Conservation (phyloP, 2,888 invertebrate species). For the Chorisops tibialis region DNA sequence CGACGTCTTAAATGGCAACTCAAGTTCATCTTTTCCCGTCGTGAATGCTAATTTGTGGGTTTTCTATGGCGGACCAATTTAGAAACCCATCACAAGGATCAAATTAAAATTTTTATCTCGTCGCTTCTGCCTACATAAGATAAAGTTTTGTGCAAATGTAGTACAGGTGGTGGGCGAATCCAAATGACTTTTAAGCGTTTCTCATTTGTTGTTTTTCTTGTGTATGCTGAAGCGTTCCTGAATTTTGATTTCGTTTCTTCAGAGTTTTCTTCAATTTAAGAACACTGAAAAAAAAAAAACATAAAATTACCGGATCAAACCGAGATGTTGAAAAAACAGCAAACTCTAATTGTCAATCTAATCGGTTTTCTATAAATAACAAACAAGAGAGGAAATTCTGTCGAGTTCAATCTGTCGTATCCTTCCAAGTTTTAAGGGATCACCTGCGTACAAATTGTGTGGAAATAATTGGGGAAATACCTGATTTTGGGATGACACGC, state of each 20-base stretch:
- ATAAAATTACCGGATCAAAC: neutral
- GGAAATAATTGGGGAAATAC: slow-evolving; percentile 33
- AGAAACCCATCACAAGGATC: slow-evolving; percentile 11
- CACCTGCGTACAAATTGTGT: slow-evolving; percentile 33
- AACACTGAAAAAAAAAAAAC: neutral
- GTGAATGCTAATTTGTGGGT: slow-evolving; percentile 19
- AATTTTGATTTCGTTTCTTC: too few species aligned
- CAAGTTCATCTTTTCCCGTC: slow-evolving; percentile 20
- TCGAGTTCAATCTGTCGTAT: neutral
- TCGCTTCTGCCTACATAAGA: slow-evolving; percentile 3
- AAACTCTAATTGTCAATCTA: slow-evolving; percentile 26
- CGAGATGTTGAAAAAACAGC: neutral
- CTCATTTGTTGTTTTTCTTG: too few species aligned
- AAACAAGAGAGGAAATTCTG: neutral
- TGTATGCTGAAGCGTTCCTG: too few species aligned
- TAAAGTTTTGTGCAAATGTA: neutral
- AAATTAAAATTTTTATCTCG: slow-evolving; percentile 26
- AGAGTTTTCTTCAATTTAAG: too few species aligned
- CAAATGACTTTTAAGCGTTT: slow-evolving; percentile 22
- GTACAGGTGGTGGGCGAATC: neutral
- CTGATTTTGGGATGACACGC: slow-evolving; percentile 21
- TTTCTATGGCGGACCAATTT: neutral
- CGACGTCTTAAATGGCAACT: neutral
- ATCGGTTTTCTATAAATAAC: slow-evolving; percentile 29
- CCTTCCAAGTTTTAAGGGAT: slow-evolving; percentile 11